Percentiles rank a stretch among this genome's conserved stretches.
phyloP scores from a whole-genome alignment of 2,888 invertebrate genomes.

The Syrphus vitripennis region DNA sequence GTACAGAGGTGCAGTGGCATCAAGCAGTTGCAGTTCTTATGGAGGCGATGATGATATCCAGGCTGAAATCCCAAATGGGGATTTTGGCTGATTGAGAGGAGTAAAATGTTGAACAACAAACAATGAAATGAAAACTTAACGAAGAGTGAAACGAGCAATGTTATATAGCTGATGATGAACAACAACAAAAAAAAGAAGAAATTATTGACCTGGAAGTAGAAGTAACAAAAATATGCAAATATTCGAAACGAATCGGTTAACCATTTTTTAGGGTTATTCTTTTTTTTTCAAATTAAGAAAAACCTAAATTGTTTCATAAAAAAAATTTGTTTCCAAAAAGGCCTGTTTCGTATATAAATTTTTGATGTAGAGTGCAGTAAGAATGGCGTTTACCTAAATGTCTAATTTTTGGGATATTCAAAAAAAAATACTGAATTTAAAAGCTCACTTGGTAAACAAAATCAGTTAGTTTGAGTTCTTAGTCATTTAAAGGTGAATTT shows the following conservation, averaged over 20 bases:
- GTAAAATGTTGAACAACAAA: not conserved
- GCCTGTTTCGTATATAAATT: too few species aligned
- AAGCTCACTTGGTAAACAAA: too few species aligned
- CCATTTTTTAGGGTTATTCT: too few species aligned
- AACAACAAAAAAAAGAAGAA: not conserved
- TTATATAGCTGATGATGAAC: not conserved
- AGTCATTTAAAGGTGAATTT: too few species aligned
- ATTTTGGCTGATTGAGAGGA: conserved; percentile 27
- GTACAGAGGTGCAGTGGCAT: conserved; percentile 1
- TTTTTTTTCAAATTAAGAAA: too few species aligned
- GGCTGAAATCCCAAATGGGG: conserved; percentile 38
- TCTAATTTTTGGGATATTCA: too few species aligned
- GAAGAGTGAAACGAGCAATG: conserved; percentile 35
- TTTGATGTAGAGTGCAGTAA: too few species aligned
- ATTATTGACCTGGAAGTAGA: not conserved
- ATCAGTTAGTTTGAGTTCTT: too few species aligned
- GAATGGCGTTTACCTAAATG: too few species aligned
- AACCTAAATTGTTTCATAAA: too few species aligned
- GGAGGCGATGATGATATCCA: conserved; percentile 13
- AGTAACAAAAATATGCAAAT: not conserved
- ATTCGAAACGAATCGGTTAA: not conserved
- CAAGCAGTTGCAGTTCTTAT: conserved; percentile 11
- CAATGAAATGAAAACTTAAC: conserved; percentile 53
- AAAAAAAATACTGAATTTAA: too few species aligned
- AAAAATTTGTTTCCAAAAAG: too few species aligned